Evolutionary conservation across 2,797 vertebrate species (phyloP).

Genomic region (Podargus strigoides): DNA sequence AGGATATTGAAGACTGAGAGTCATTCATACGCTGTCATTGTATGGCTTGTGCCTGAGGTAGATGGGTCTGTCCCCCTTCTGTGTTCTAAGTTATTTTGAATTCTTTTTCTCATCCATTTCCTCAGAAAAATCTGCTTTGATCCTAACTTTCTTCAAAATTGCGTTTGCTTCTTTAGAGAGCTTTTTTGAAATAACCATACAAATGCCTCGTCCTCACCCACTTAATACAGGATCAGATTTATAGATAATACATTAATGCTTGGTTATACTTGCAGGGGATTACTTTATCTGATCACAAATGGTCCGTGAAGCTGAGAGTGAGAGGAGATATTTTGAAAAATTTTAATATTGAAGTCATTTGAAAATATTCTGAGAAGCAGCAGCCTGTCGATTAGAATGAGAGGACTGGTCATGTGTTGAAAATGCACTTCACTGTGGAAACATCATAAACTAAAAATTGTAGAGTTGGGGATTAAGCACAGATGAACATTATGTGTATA

Average conservation of each 20-base stretch:
- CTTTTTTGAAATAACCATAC: not conserved
- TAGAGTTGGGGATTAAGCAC: not conserved
- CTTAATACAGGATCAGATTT: conserved; percentile 19
- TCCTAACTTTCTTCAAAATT: not conserved
- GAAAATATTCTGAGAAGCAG: not conserved
- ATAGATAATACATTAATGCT: conserved; percentile 22
- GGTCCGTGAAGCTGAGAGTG: not conserved
- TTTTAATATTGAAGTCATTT: not conserved
- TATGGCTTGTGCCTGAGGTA: not conserved
- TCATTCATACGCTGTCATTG: not conserved
- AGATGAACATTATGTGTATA: not conserved
- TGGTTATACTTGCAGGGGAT: not conserved
- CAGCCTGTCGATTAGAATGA: not conserved
- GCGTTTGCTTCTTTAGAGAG: not conserved
- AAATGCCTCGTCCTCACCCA: not conserved
- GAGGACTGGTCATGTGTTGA: not conserved
- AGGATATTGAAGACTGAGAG: not conserved
- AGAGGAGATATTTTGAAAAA: not conserved
- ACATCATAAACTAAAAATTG: not conserved
- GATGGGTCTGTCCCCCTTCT: not conserved
- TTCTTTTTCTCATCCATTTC: not conserved
- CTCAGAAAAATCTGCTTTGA: not conserved
- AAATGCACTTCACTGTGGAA: not conserved
- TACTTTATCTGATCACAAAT: not conserved
- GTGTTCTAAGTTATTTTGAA: not conserved